Percentiles rank a stretch among this genome's conserved stretches.
phyloP scores from a whole-genome alignment of 2,113 vertebrate genomes.

The Glaucomys volans region DNA sequence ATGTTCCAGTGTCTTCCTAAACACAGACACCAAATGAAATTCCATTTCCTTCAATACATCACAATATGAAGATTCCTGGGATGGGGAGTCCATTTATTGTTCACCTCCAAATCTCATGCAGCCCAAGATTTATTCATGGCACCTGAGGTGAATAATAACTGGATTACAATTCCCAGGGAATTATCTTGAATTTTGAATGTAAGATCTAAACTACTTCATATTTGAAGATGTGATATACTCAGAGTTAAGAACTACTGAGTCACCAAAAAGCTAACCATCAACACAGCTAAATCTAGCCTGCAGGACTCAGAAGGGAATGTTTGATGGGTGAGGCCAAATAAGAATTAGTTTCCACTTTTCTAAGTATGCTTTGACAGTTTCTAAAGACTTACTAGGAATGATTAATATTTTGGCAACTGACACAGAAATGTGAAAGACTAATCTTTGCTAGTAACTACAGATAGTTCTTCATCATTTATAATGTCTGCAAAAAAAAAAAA shows the following conservation, averaged over 20 bases:
- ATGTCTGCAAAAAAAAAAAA: background rate
- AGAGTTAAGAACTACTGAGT: constrained; percentile 40
- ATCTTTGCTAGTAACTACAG: background rate
- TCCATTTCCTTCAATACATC: background rate
- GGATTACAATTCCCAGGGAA: constrained; percentile 41
- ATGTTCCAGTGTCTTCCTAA: background rate
- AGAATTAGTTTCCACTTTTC: constrained; percentile 35
- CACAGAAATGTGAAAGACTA: background rate
- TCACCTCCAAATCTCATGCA: constrained; percentile 4
- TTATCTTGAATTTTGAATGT: constrained; percentile 37
- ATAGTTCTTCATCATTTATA: background rate
- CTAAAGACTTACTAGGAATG: background rate
- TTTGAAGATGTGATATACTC: background rate
- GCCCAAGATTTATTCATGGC: background rate
- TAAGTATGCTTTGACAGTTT: background rate
- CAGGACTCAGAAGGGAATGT: background rate
- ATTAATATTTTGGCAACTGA: background rate
- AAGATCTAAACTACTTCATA: background rate
- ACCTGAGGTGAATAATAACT: constrained; percentile 32
- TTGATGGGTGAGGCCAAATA: background rate
- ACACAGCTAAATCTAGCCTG: background rate
- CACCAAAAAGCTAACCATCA: background rate
- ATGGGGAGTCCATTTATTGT: background rate
- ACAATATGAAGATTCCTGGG: background rate
- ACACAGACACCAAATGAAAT: background rate